Percentiles rank a stretch among this genome's conserved stretches.
Conservation (phyloP, 2,888 invertebrate species). For the Tuta absoluta region DNA sequence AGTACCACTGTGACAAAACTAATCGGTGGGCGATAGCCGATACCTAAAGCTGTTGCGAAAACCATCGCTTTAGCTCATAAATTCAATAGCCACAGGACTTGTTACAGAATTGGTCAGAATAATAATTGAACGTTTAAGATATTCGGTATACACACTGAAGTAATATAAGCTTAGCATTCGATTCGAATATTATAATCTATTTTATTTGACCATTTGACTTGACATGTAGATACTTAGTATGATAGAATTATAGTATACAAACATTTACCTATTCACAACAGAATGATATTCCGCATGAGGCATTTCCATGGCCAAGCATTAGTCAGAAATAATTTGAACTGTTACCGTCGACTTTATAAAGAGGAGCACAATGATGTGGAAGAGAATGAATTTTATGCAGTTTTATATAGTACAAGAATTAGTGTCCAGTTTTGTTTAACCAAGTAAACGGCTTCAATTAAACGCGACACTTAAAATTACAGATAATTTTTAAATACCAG, state of each 20-base stretch:
- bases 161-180: neutral
- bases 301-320: too few species aligned
- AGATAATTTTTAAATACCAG: neutral
- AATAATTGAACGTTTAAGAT: slow-evolving; percentile 16
- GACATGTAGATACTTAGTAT: neutral
- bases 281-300: too few species aligned
- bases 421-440: neutral
- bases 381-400: neutral
- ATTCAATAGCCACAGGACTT: slow-evolving; percentile 22
- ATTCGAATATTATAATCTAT: neutral
- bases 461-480: slow-evolving; percentile 4
- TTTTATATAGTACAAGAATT: neutral
- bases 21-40: slow-evolving; percentile 20
- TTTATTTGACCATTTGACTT: neutral
- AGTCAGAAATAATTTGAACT: too few species aligned
- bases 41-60: slow-evolving; percentile 15
- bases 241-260: neutral
- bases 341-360: too few species aligned
- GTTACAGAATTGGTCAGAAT: slow-evolving; percentile 20
- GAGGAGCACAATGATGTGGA: too few species aligned
- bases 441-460: neutral
- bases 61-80: slow-evolving; percentile 11
- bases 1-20: slow-evolving; percentile 21
- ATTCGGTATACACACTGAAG: neutral
- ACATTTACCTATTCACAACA: too few species aligned